Base-by-base conservation (phyloP, 2,888 invertebrate genomes). In the Xestoiulus laeticollis region DNA sequence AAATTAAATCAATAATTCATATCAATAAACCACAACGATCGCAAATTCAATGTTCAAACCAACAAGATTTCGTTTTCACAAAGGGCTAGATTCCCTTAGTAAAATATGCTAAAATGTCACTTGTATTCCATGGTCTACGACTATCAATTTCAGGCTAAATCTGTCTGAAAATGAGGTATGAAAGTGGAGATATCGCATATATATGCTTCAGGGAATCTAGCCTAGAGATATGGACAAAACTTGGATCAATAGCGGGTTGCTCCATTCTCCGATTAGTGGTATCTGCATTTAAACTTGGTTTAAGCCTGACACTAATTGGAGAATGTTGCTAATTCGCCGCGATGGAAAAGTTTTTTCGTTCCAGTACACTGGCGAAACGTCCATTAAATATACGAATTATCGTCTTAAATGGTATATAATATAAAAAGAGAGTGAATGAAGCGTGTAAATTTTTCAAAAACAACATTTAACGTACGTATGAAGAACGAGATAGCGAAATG, bases 401-500 rank as follows among this genome's bases (percentile, higher is more conserved):
- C 16, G 48, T 48, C 16, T 4, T 48, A 48, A 19, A 48, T 48
- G 48, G 48, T 48, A 48, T 48, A 48, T 16, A 16, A 48, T 48
- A 48, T 48, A 48, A 32, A 22, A 85, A 85, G 30, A 85, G 44
- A 38, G 44, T 44, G 85, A 85, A 85, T 44, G 38, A 68, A 68
- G 68, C 68, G 68, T 68, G 68, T 68, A 68, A n/a, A 68, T 68
- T 68, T 68, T 26, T 26, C 68, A 68, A 68, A 68, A 68, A 68
- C 68, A 68, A 68, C 68, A 68, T 26, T 68, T 68, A 68, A 68
- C 68, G 68, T 68, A 68, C 68, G 68, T 68, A 68, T 68, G 26
- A 68, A 68, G 68, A 68, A 68, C 84, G 43, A 43, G 84, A 33
- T 43, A 84, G 84, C 84, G 26, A n/a, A 84, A 84, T 84, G 84